Conservation (phyloP, 35 echinoderm and acorn worm genomes). For the Strongylocentrotus purpuratus region DNA sequence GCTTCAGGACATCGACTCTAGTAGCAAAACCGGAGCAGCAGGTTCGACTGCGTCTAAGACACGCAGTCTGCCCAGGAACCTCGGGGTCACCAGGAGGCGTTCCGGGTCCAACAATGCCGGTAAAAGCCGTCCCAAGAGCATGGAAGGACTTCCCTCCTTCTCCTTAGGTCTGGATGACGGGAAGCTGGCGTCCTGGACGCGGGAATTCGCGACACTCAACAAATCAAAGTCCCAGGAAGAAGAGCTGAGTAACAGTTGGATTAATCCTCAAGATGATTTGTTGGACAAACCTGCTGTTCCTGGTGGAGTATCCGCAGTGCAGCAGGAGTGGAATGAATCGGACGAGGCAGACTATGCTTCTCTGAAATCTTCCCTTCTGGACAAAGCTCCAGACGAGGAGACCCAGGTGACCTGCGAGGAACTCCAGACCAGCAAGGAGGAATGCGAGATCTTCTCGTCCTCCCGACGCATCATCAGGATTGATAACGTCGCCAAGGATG, state of each 20-base stretch:
- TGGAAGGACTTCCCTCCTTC: conserved; percentile 37
- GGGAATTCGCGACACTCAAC: neutral
- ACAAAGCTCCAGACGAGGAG: conserved; percentile 28
- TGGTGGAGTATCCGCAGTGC: neutral
- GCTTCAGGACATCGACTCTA: conserved; percentile 41
- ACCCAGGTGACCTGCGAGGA: conserved; percentile 62
- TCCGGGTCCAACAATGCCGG: neutral
- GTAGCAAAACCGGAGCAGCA: neutral
- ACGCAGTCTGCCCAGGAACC: conserved; percentile 45
- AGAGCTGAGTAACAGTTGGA: neutral
- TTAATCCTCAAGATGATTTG: neutral
- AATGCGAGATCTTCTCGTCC: conserved; percentile 3
- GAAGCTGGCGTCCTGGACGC: neutral
- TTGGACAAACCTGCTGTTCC: neutral
- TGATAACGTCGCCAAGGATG: conserved; percentile 58
- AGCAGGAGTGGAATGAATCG: conserved; percentile 21
- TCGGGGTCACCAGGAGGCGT: conserved; percentile 26
- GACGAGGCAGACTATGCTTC: conserved; percentile 31
- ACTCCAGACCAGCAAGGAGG: conserved; percentile 21
- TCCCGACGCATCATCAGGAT: conserved; percentile 60
- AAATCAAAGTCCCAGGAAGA: conserved; percentile 36
- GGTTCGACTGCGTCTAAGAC: neutral
- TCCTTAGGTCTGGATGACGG: neutral
- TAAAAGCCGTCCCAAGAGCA: conserved; percentile 43
- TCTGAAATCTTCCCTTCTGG: conserved; percentile 47